Base-by-base conservation (phyloP, 2,797 vertebrate species). In the Manis pentadactyla region DNA sequence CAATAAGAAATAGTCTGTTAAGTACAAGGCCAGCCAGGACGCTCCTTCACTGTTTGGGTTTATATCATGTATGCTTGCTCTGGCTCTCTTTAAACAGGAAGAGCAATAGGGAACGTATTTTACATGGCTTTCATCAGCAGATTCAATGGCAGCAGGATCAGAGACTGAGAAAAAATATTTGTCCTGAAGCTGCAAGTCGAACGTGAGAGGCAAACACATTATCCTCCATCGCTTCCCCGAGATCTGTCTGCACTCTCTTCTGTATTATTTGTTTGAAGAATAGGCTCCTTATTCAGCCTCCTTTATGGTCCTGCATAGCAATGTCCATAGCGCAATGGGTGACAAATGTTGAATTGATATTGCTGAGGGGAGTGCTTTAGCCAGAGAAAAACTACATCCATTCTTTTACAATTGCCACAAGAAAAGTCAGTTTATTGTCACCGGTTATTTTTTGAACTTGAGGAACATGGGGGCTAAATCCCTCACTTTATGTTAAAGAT, bases 391-490 rank as follows among this genome's bases (percentile, higher is more conserved):
- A 49, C 64, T 14, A 51, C 31, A 7, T 69, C 29, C 57, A 61
- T 88, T 97, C 51, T 93, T 94, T 77, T 34, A 93, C 18, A 91
- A 82, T 71, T 64, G 31, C 69, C 84, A 57, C 1, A 18, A 77
- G 71, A 91, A 85, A 89, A 95, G 83, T 92, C 82, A 49, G 92
- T 93, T 94, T 87, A 46, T 81, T 93, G 90, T 74, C 59, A 91
- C 61, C 59, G 59, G 88, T 97, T 97, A 42, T 68, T 97, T 95
- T 97, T 94, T 91, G 82, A 93, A 87, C 86, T 87, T 34, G 75
- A 87, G 57, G 63, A 90, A 93, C 17, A 39, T 8, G 61, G 82
- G 69, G 66, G 34, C 71, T 96, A 93, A 95, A 39, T 85, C 64
- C 68, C 21, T 87, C 61, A 91, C 82, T 94, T 95, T 55, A 88